Evolutionary conservation across 2,797 vertebrate genomes (phyloP).

Genomic region (Argyrosomus regius): DNA sequence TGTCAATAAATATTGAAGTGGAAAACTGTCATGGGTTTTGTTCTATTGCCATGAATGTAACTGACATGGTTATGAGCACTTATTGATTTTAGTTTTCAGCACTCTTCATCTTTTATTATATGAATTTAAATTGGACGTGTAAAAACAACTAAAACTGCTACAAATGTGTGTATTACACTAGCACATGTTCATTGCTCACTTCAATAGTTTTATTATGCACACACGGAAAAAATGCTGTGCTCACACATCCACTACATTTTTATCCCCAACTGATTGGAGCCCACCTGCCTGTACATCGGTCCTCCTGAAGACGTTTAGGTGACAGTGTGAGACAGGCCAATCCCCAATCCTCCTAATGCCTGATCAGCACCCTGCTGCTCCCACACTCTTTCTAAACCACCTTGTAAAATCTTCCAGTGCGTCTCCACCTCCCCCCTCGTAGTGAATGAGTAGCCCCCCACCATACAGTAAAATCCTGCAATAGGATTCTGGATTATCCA

Average conservation of each 20-base stretch:
- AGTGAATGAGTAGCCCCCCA: conserved; percentile 40
- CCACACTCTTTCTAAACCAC: conserved; percentile 42
- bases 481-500: conserved; percentile 73
- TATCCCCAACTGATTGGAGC: conserved; percentile 39
- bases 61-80: not conserved
- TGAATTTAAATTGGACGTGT: not conserved
- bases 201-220: not conserved
- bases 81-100: not conserved
- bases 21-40: not conserved
- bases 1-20: not conserved
- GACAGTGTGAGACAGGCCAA: conserved; percentile 25
- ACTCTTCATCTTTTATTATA: not conserved
- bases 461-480: conserved; percentile 57
- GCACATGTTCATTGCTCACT: not conserved
- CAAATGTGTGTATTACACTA: not conserved
- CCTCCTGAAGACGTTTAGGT: conserved; percentile 30
- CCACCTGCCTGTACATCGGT: conserved; percentile 32
- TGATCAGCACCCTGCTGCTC: conserved; percentile 65
- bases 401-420: conserved; percentile 37
- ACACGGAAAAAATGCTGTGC: not conserved
- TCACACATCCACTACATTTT: not conserved
- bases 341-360: conserved; percentile 59
- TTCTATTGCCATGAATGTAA: not conserved
- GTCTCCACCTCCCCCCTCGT: conserved; percentile 31
- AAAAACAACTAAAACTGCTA: not conserved